Percentiles rank a stretch among this genome's conserved stretches.
Evolutionary conservation across 2,797 vertebrate genomes (phyloP).

Genomic region (Peromyscus melanophrys): DNA sequence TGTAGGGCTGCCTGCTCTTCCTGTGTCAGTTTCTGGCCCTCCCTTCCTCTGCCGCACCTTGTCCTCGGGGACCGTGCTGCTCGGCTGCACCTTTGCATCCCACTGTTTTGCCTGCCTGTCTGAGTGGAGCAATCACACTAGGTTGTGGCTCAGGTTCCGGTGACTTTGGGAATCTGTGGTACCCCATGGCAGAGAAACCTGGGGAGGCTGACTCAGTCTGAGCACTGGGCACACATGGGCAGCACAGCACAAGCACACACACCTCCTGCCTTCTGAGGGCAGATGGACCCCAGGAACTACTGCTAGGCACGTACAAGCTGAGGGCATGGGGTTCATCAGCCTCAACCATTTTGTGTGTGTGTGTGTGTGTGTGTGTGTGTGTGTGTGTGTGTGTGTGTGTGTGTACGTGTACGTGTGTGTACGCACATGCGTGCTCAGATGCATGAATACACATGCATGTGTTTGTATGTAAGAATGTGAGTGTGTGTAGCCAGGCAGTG

Average conservation of each 20-base stretch:
- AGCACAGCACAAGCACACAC: neutral
- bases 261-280: neutral
- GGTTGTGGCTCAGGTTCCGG: neutral
- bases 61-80: neutral
- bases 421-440: no score
- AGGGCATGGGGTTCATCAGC: neutral
- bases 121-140: neutral
- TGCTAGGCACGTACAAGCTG: neutral
- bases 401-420: no score
- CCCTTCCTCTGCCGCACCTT: neutral
- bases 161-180: neutral
- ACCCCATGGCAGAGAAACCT: neutral
- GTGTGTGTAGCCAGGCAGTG: neutral
- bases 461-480: no score
- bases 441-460: no score
- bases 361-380: no score
- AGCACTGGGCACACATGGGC: neutral
- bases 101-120: neutral
- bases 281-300: neutral
- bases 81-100: neutral
- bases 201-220: neutral
- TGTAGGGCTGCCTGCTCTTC: neutral
- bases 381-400: no score
- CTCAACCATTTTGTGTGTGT: neutral
- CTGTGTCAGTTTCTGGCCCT: neutral